These are phyloP conservation scores for Cabera pusaria DNA, from an alignment of 2,888 invertebrate genomes.

Conservation along the genomic window DNA sequence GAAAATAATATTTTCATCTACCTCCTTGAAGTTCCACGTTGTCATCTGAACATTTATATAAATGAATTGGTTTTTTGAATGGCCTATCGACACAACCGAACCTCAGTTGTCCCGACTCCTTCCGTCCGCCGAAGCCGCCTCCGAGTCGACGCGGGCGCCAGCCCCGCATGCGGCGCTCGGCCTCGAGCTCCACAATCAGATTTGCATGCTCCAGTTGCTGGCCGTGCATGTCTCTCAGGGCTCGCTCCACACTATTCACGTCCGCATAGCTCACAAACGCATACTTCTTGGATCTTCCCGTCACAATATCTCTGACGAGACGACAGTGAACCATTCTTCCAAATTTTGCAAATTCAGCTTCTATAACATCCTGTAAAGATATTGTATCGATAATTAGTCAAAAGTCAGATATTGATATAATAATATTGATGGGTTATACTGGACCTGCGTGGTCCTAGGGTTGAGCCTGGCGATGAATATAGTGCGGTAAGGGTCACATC, in stretches of 20 bases:
- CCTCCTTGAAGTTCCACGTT: too few species aligned
- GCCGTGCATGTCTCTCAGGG: constrained; percentile 84
- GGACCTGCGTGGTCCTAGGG: constrained; percentile 85
- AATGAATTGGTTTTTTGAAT: constrained; percentile 85
- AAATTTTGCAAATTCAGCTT: constrained; percentile 83
- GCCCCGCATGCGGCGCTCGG: constrained; percentile 87
- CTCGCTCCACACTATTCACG: constrained; percentile 83
- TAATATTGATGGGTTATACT: too few species aligned
- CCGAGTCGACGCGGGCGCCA: constrained; percentile 94
- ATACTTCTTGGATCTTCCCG: constrained; percentile 91
- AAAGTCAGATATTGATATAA: too few species aligned
- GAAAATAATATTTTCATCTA: too few species aligned
- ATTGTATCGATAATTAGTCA: too few species aligned
- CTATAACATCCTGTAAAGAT: constrained; percentile 76
- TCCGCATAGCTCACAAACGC: constrained; percentile 92
- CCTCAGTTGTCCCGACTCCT: constrained; percentile 93
- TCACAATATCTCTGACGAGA: constrained; percentile 91
- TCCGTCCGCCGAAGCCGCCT: constrained; percentile 93
- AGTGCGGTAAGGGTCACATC: constrained; percentile 87
- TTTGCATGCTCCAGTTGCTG: constrained; percentile 86
- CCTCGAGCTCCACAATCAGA: constrained; percentile 89
- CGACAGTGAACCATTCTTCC: constrained; percentile 86
- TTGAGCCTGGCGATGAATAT: constrained; percentile 90
- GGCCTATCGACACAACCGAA: constrained; percentile 93
- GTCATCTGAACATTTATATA: too few species aligned